phyloP scores from a whole-genome alignment of 2,888 invertebrate species.

The Apamea monoglypha region DNA sequence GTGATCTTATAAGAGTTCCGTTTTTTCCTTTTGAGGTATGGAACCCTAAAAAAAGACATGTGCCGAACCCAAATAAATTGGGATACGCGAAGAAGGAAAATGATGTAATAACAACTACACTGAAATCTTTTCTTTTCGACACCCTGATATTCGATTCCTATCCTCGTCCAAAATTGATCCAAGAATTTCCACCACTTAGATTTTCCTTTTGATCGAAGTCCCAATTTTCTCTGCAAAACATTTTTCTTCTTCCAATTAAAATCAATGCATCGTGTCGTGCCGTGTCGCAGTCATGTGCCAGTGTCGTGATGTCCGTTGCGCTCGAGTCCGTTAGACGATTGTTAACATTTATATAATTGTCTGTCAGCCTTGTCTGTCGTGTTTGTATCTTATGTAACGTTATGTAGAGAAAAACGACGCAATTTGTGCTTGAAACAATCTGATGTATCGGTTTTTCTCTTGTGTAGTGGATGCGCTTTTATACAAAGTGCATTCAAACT shows the following conservation, averaged over 20 bases:
- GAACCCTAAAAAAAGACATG: too few species aligned
- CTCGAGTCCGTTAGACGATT: not conserved
- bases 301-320: not conserved
- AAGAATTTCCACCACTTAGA: not conserved
- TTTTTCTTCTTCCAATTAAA: constrained; percentile 32
- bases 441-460: not conserved
- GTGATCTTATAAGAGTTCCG: too few species aligned
- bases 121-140: not conserved
- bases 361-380: constrained; percentile 19
- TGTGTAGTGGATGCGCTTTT: too few species aligned
- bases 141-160: not conserved
- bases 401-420: not conserved
- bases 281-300: constrained; percentile 17
- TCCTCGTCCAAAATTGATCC: not conserved
- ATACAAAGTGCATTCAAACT: not conserved
- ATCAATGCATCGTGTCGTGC: not conserved
- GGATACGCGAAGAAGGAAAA: not conserved
- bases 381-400: constrained; percentile 3
- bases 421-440: not conserved
- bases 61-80: not conserved
- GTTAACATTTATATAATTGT: constrained; percentile 23
- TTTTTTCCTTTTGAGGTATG: too few species aligned
- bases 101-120: not conserved
- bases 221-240: not conserved
- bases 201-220: not conserved